phyloP scores from a whole-genome alignment of 2,113 vertebrate genomes.

The Salminus brasiliensis region DNA sequence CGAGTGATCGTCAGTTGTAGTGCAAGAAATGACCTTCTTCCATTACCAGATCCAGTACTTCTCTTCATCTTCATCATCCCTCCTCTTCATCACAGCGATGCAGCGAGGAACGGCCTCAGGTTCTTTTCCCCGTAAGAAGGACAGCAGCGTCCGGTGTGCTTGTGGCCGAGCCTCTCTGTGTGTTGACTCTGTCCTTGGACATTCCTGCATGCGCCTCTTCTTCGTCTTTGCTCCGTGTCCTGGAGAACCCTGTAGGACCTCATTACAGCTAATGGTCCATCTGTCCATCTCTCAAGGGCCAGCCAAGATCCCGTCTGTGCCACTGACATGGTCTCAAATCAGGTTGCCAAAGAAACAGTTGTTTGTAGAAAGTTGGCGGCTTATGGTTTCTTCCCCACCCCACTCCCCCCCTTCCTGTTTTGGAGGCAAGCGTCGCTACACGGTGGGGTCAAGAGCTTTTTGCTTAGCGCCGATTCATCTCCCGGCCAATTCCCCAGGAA shows the following conservation, averaged over 20 bases:
- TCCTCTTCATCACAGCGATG: no score
- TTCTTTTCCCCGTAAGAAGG: not conserved
- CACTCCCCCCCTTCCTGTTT: not conserved
- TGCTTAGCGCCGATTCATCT: slow-evolving; percentile 57
- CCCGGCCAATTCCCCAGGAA: slow-evolving; percentile 60
- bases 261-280: slow-evolving; percentile 75
- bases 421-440: not conserved
- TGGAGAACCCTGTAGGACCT: slow-evolving; percentile 62
- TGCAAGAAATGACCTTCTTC: no score
- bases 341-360: slow-evolving; percentile 50
- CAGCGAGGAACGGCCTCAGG: no score
- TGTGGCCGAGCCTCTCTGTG: not conserved
- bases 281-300: slow-evolving; percentile 58
- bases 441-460: slow-evolving; percentile 59
- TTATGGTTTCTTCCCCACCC: slow-evolving; percentile 17
- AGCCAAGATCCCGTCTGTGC: slow-evolving; percentile 44
- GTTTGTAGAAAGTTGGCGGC: slow-evolving; percentile 25
- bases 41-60: no score
- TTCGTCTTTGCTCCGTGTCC: slow-evolving; percentile 52
- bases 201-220: slow-evolving; percentile 17
- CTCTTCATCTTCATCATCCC: no score
- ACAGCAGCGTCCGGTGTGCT: not conserved
- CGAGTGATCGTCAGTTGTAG: no score
- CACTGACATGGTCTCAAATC: slow-evolving; percentile 52
- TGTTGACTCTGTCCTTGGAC: slow-evolving; percentile 43